Percentiles rank a stretch among this genome's conserved stretches.
Evolutionary conservation across 2,888 invertebrate species (phyloP).

Genomic region (Ichneumoninae sp.): DNA sequence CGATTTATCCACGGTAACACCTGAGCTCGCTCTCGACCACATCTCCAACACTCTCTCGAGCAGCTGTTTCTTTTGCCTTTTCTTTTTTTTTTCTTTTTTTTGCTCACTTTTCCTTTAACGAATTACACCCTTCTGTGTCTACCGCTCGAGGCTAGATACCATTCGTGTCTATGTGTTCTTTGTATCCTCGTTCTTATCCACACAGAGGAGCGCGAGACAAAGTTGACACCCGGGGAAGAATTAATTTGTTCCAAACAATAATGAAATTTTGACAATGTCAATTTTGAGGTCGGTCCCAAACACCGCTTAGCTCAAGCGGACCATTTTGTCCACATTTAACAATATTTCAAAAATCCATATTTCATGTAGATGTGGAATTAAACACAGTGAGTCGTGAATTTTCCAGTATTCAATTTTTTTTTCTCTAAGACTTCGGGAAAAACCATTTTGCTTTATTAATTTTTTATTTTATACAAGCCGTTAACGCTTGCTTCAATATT

Average conservation of each 20-base stretch:
- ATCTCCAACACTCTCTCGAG: constrained; percentile 5
- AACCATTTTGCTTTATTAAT: background rate
- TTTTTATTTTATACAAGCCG: constrained; percentile 4
- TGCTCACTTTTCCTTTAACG: constrained; percentile 35
- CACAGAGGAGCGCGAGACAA: background rate
- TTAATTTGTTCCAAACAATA: background rate
- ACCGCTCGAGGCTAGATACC: constrained; percentile 18
- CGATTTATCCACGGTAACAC: constrained; percentile 62
- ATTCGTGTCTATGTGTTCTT: constrained; percentile 49
- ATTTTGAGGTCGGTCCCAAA: too few relatives aligned
- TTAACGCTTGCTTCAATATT: background rate
- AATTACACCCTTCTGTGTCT: constrained; percentile 48
- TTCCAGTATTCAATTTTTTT: background rate
- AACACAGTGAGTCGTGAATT: background rate
- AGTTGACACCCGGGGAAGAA: background rate
- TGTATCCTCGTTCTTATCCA: constrained; percentile 29
- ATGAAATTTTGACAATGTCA: background rate
- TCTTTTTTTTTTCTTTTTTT: background rate
- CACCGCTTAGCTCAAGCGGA: too few relatives aligned
- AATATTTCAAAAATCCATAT: too few relatives aligned
- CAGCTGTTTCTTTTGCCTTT: constrained; percentile 5
- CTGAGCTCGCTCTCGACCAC: constrained; percentile 43
- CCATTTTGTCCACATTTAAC: too few relatives aligned
- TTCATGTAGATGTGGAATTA: too few relatives aligned
- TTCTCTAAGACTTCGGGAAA: background rate